Evolutionary conservation across 2,888 invertebrate species (phyloP).

Genomic region (Acronicta leporina): DNA sequence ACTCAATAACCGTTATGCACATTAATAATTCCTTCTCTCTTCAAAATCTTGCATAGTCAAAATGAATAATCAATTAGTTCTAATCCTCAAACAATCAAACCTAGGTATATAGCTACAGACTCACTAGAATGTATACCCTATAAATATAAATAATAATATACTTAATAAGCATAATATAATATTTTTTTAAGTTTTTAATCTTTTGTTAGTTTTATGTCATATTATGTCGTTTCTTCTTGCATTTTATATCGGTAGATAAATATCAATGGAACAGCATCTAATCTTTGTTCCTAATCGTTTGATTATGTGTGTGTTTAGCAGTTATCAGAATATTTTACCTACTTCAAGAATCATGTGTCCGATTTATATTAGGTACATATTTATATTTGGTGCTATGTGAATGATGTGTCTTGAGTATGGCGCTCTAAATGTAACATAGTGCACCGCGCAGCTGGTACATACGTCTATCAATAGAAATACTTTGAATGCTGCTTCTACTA

Average conservation of each 20-base stretch:
- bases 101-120: constrained; percentile 6
- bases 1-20: constrained; percentile 27
- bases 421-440: neutral
- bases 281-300: too few relatives aligned
- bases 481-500: constrained; percentile 32
- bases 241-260: too few relatives aligned
- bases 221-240: too few relatives aligned
- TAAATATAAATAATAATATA: too few relatives aligned
- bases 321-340: too few relatives aligned
- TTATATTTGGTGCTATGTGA: neutral
- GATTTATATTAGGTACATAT: neutral
- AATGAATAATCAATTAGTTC: constrained; percentile 47
- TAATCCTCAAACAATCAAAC: too few relatives aligned
- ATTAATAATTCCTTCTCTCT: constrained; percentile 7
- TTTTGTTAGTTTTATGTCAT: too few relatives aligned
- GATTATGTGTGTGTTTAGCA: too few relatives aligned
- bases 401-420: neutral
- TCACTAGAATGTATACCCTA: neutral
- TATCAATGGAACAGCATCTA: too few relatives aligned
- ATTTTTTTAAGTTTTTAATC: too few relatives aligned
- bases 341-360: too few relatives aligned
- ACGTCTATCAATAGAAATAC: constrained; percentile 41
- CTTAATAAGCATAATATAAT: too few relatives aligned
- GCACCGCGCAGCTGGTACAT: constrained; percentile 30
- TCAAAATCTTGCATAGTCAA: neutral